A percentile compares a stretch with the other conserved stretches of the same genome.
phyloP scores from a whole-genome alignment of 2,888 invertebrate genomes.

The Candidula unifasciata region DNA sequence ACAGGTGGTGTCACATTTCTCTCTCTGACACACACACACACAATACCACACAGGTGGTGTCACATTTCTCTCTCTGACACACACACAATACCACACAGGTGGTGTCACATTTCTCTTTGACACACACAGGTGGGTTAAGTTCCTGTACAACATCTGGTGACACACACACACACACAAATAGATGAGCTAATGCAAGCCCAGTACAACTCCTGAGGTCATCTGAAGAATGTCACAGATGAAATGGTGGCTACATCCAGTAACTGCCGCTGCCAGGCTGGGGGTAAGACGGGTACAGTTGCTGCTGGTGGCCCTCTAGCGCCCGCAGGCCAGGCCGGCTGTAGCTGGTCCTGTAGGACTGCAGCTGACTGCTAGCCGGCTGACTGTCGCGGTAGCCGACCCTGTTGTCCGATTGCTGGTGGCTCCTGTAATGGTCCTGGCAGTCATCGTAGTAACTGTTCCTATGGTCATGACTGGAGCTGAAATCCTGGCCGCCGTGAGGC shows the following conservation, averaged over 20 bases:
- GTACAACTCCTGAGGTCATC: neutral
- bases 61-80: too few relatives aligned
- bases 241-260: conserved; percentile 40
- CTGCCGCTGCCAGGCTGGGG: conserved; percentile 32
- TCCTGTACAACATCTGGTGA: too few relatives aligned
- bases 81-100: too few relatives aligned
- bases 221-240: neutral
- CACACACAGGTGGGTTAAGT: too few relatives aligned
- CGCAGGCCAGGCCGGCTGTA: conserved; percentile 28
- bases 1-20: too few relatives aligned
- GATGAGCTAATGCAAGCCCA: neutral
- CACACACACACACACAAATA: neutral
- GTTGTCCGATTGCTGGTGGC: neutral
- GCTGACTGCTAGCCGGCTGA: neutral
- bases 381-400: neutral
- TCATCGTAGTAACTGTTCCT: neutral
- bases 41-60: too few relatives aligned
- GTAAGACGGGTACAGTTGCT: neutral
- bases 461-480: neutral
- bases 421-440: conserved; percentile 13
- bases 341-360: neutral
- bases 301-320: conserved; percentile 9
- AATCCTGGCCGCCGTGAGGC: neutral
- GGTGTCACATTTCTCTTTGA: too few relatives aligned
- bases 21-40: too few relatives aligned